phyloP scores from a whole-genome alignment of 2,888 invertebrate genomes.

The Psylliodes chrysocephalus region DNA sequence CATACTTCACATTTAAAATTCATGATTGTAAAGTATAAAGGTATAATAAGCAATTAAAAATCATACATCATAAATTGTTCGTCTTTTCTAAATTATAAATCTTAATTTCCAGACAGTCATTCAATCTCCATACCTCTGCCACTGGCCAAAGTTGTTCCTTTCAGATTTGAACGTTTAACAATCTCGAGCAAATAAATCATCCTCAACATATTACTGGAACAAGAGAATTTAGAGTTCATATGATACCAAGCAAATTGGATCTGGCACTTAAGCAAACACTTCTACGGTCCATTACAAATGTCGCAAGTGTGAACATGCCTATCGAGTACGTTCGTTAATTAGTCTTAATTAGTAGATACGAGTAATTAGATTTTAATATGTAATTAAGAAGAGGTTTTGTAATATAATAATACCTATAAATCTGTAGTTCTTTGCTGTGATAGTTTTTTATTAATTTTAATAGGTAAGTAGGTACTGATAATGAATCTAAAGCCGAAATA shows the following conservation, averaged over 20 bases:
- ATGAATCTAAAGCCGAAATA: too few relatives aligned
- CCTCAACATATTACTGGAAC: conserved; percentile 8
- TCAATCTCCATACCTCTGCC: neutral
- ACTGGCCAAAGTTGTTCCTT: neutral
- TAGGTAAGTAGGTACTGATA: too few relatives aligned
- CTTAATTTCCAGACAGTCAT: neutral
- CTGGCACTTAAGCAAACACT: conserved; percentile 18
- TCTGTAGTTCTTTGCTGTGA: too few relatives aligned
- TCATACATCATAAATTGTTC: too few relatives aligned
- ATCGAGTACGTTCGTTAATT: neutral
- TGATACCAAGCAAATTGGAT: conserved; percentile 4
- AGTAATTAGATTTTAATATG: too few relatives aligned
- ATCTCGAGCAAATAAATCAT: conserved; percentile 12
- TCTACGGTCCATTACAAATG: conserved; percentile 8
- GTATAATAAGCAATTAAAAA: too few relatives aligned
- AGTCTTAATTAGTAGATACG: neutral
- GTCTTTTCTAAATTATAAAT: too few relatives aligned
- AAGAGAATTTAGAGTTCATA: conserved; percentile 8
- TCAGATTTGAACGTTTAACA: conserved; percentile 9
- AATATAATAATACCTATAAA: too few relatives aligned
- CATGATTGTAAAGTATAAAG: too few relatives aligned
- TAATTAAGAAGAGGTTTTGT: too few relatives aligned
- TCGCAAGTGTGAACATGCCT: conserved; percentile 9
- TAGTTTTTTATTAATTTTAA: too few relatives aligned
- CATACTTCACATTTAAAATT: too few relatives aligned